A percentile compares a stretch with the other conserved stretches of the same genome.
These are phyloP conservation scores for Regulus satrapa DNA, from an alignment of 2,113 vertebrate genomes.

Conservation along the genomic window DNA sequence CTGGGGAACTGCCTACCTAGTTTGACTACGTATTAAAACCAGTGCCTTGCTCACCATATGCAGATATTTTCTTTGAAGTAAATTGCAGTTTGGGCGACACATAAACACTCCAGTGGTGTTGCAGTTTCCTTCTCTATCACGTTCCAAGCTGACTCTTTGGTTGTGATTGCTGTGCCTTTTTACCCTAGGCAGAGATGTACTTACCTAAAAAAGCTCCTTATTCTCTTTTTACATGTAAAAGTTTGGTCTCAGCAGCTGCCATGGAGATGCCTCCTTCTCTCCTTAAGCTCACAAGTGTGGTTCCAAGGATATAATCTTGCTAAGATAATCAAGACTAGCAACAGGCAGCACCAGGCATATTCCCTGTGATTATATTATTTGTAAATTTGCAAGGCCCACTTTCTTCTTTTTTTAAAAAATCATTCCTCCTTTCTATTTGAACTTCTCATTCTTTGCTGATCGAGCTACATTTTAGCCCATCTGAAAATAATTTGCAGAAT, in stretches of 20 bases:
- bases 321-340: neutral
- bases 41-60: neutral
- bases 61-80: neutral
- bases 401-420: neutral
- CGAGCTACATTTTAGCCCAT: neutral
- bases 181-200: neutral
- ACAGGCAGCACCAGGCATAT: neutral
- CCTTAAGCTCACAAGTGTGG: neutral
- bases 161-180: neutral
- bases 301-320: neutral
- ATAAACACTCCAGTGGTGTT: neutral
- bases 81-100: neutral
- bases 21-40: neutral
- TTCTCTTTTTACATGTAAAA: neutral
- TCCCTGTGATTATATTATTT: neutral
- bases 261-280: neutral
- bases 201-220: neutral
- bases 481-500: constrained; percentile 10
- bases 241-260: neutral
- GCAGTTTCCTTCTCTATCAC: neutral
- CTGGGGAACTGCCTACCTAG: neutral
- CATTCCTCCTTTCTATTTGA: neutral
- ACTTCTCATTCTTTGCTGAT: constrained; percentile 26
- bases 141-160: neutral
- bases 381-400: neutral